These are phyloP conservation scores for Gouania willdenowi DNA, from an alignment of 2,797 vertebrate genomes.

Conservation along the genomic window DNA sequence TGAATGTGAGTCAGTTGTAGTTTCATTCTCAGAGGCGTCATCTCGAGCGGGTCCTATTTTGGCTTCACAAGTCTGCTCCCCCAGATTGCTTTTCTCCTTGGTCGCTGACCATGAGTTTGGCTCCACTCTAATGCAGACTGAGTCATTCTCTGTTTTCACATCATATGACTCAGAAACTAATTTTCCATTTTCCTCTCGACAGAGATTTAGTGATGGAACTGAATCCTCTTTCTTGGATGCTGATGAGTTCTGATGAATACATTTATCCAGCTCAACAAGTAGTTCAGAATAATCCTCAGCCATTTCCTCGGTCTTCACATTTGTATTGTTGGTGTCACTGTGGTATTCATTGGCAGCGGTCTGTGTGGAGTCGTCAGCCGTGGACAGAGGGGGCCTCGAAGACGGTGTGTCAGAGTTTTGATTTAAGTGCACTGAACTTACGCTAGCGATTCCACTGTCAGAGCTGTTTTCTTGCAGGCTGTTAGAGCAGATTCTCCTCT, in stretches of 20 bases:
- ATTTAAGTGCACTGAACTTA: slow-evolving; percentile 50
- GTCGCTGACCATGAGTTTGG: slow-evolving; percentile 26
- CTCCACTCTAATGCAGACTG: slow-evolving; percentile 46
- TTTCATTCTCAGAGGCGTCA: slow-evolving; percentile 22
- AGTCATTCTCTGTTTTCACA: slow-evolving; percentile 74
- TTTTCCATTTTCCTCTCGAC: slow-evolving; percentile 42
- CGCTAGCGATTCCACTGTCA: slow-evolving; percentile 63
- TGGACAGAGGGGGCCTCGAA: slow-evolving; percentile 52
- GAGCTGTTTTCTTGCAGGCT: slow-evolving; percentile 47
- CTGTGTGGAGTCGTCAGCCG: slow-evolving; percentile 59
- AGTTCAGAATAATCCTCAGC: slow-evolving; percentile 73
- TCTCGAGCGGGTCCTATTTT: slow-evolving; percentile 22
- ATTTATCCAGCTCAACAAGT: slow-evolving; percentile 60
- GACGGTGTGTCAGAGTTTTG: slow-evolving; percentile 48
- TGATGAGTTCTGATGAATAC: slow-evolving; percentile 53
- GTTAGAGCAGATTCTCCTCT: slow-evolving; percentile 69
- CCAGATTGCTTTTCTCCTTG: slow-evolving; percentile 24
- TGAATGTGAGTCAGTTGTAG: slow-evolving; percentile 37
- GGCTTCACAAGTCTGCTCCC: slow-evolving; percentile 33
- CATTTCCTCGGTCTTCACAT: slow-evolving; percentile 75
- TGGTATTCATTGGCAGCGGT: slow-evolving; percentile 37
- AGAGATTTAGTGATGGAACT: slow-evolving; percentile 30
- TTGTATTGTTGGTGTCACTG: slow-evolving; percentile 47
- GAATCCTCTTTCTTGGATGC: slow-evolving; percentile 62
- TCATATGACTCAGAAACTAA: slow-evolving; percentile 58